These are phyloP conservation scores for Agrotis ipsilon DNA, from an alignment of 2,888 invertebrate species.

Conservation along the genomic window DNA sequence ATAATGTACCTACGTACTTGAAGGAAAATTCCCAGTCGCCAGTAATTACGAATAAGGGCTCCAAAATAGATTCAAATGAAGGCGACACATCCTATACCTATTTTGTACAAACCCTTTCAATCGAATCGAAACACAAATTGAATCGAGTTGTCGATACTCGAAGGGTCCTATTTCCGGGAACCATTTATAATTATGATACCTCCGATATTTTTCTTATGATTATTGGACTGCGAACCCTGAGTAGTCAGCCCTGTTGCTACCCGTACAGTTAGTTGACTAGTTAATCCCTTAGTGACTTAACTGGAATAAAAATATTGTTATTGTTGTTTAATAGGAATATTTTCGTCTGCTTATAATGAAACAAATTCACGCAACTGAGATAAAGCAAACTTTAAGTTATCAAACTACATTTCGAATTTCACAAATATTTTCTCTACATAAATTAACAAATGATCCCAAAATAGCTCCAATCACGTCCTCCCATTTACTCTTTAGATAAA, in stretches of 20 bases:
- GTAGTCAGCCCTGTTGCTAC: not conserved
- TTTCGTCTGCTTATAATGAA: not conserved
- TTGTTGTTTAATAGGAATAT: not conserved
- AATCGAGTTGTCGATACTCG: slow-evolving; percentile 44
- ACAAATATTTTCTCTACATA: not conserved
- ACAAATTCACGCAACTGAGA: not conserved
- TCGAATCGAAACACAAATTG: slow-evolving; percentile 55
- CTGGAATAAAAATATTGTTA: not conserved
- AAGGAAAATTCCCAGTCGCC: slow-evolving; percentile 27
- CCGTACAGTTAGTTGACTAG: not conserved
- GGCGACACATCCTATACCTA: slow-evolving; percentile 51
- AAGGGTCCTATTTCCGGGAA: slow-evolving; percentile 50
- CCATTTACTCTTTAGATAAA: slow-evolving; percentile 63
- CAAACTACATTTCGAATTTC: not conserved
- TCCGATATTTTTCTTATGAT: slow-evolving; percentile 40
- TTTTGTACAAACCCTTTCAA: slow-evolving; percentile 51
- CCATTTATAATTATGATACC: slow-evolving; percentile 56
- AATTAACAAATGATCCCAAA: slow-evolving; percentile 8
- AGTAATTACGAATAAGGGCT: slow-evolving; percentile 47
- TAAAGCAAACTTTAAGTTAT: not conserved
- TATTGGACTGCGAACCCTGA: slow-evolving; percentile 8
- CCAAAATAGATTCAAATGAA: slow-evolving; percentile 50
- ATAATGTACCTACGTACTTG: not conserved
- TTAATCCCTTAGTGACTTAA: too few relatives aligned
- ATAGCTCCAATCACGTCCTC: slow-evolving; percentile 48